These are phyloP conservation scores for Phengaris arion DNA, from an alignment of 2,888 invertebrate species.

Conservation along the genomic window DNA sequence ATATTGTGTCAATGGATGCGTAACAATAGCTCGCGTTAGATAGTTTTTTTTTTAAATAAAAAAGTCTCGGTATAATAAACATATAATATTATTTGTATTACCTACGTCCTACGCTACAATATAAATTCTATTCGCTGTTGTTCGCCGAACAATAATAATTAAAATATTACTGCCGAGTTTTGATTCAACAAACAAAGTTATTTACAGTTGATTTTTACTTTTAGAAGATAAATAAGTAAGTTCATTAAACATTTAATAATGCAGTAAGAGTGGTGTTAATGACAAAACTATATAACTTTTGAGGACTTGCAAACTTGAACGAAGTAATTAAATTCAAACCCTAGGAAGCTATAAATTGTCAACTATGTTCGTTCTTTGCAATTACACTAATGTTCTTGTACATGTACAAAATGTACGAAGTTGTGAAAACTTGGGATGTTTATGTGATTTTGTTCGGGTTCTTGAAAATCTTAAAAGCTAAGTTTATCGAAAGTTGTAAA, in stretches of 20 bases:
- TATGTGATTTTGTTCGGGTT: neutral
- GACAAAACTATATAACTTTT: constrained; percentile 17
- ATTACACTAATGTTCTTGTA: constrained; percentile 12
- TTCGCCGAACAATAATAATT: no score
- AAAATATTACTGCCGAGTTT: no score
- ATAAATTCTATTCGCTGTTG: no score
- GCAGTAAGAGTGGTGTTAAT: constrained; percentile 4
- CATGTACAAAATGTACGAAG: neutral
- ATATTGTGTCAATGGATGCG: no score
- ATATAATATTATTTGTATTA: no score
- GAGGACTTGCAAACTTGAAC: constrained; percentile 3
- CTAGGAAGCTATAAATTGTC: neutral
- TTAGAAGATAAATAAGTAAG: neutral
- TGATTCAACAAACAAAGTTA: neutral
- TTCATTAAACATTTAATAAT: neutral
- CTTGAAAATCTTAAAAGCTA: neutral
- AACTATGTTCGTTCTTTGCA: constrained; percentile 5
- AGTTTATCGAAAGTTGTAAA: neutral
- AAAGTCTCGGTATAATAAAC: no score
- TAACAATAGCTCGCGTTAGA: no score
- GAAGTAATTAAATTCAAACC: constrained; percentile 10
- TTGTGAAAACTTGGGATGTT: neutral
- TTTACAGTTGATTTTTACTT: neutral
- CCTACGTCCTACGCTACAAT: no score
- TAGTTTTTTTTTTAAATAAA: no score